These are phyloP conservation scores for Channallabes apus DNA, from an alignment of 2,797 vertebrate species.

Conservation along the genomic window DNA sequence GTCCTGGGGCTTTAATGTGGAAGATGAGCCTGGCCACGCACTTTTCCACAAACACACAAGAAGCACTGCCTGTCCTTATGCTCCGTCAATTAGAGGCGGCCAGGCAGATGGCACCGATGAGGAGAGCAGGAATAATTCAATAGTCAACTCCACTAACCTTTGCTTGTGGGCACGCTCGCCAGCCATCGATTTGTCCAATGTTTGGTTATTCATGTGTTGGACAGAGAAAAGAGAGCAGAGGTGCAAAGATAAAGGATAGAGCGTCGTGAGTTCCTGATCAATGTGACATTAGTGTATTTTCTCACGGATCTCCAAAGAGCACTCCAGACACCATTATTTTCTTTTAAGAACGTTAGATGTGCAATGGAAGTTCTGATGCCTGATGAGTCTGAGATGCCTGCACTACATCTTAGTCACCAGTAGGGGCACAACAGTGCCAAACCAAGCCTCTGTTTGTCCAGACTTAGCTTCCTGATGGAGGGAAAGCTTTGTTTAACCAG, in stretches of 20 bases:
- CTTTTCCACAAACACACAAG: slow-evolving; percentile 52
- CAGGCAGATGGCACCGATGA: slow-evolving; percentile 76
- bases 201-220: slow-evolving; percentile 71
- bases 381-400: not conserved
- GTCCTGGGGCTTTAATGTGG: slow-evolving; percentile 48
- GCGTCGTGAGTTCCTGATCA: slow-evolving; percentile 35
- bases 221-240: slow-evolving; percentile 62
- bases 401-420: slow-evolving; percentile 26
- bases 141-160: slow-evolving; percentile 79
- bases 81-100: slow-evolving; percentile 75
- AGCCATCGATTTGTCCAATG: slow-evolving; percentile 74
- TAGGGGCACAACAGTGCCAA: slow-evolving; percentile 38
- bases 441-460: slow-evolving; percentile 53
- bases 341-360: not conserved
- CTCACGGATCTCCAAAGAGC: slow-evolving; percentile 23
- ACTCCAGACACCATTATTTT: not conserved
- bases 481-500: slow-evolving; percentile 63
- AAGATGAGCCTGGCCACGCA: slow-evolving; percentile 52
- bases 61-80: slow-evolving; percentile 69
- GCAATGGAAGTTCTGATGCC: not conserved
- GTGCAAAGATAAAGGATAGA: slow-evolving; percentile 59
- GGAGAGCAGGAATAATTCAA: slow-evolving; percentile 81
- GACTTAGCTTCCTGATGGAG: slow-evolving; percentile 49
- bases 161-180: slow-evolving; percentile 77
- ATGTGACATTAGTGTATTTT: not conserved